phyloP scores from a whole-genome alignment of 2,888 invertebrate species.

The Neria commutata region DNA sequence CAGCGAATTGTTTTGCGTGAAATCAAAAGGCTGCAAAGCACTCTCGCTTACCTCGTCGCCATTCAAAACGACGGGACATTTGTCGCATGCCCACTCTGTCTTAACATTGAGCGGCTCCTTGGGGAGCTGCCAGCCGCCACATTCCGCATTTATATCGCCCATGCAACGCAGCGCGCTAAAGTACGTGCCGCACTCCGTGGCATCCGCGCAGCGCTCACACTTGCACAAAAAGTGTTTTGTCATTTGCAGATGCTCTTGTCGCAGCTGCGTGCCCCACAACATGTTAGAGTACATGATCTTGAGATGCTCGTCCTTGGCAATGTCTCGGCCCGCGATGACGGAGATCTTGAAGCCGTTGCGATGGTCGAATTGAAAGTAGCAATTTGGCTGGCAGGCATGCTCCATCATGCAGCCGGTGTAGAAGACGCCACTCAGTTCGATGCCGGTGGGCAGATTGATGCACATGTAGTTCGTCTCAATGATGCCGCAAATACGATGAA shows the following conservation, averaged over 20 bases:
- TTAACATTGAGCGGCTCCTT: constrained; percentile 72
- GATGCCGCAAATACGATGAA: constrained; percentile 79
- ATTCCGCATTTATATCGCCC: constrained; percentile 64
- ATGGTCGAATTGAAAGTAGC: constrained; percentile 72
- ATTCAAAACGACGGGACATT: constrained; percentile 71
- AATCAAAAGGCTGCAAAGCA: background rate
- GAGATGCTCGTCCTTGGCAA: constrained; percentile 75
- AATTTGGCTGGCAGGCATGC: constrained; percentile 82
- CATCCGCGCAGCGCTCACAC: constrained; percentile 77
- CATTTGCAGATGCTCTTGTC: constrained; percentile 77
- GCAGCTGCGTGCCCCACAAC: constrained; percentile 83
- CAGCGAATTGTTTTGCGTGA: no score
- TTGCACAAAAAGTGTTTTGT: constrained; percentile 81
- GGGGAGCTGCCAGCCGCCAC: constrained; percentile 74
- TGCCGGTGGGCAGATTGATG: constrained; percentile 69
- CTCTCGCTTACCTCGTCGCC: constrained; percentile 68
- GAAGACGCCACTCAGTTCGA: constrained; percentile 75
- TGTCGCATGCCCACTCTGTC: constrained; percentile 78
- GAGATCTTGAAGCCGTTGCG: constrained; percentile 69
- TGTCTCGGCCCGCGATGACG: constrained; percentile 71
- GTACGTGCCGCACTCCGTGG: constrained; percentile 80
- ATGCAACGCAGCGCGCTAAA: constrained; percentile 63
- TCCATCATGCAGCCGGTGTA: constrained; percentile 80
- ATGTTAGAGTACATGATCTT: constrained; percentile 88
- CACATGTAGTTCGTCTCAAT: constrained; percentile 85